Base-by-base conservation (phyloP, 2,113 vertebrate genomes). In the Dicerorhinus sumatrensis region DNA sequence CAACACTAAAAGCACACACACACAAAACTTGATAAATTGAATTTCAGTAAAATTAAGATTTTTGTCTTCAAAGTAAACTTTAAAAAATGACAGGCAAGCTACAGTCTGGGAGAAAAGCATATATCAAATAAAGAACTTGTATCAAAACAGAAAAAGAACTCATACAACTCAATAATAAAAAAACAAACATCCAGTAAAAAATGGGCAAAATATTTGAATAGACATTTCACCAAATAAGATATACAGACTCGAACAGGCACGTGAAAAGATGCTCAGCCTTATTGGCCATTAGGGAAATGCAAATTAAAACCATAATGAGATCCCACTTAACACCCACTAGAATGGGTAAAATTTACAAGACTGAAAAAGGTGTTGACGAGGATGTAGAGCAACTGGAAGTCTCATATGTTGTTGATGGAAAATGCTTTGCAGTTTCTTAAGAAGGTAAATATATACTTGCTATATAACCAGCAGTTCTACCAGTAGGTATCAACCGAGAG, bases 1-100 rank as follows among this genome's bases (percentile, higher is more conserved):
- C 0, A 89, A 58, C 36, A 96, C 27, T 70, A 73, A 93, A 95
- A 83, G 33, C 13, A 62, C 25, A 72, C 56, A 51, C 11, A 75
- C 7, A 54, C 31, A 83, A 69, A 89, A 69, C 5, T 51, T 83
- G n/a, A 46, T 94, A 92, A 72, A 27, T 84, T 58, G 33, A 95
- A 56, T 56, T 81, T 93, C 1, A 72, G 85, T 56, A 86, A 89
- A 93, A 58, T 91, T 51, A 69, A 75, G 63, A 70, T 62, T 86
- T 94, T 82, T 33, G 5, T 90, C 23, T 94, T 93, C 2, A 31
- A 36, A 90, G 88, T 42, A 94, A 94, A 82, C 51, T 85, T 85
- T 58, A 14, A 65, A 86, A 84, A 85, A 79, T 56, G 51, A 70
- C 31, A 88, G 58, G 42, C 20, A 95, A 89, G 60, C 48, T 83